Evolutionary conservation across 2,888 invertebrate genomes (phyloP), one percentile per base, ranked within the genome.

Genomic region (Apotomis capreana): DNA sequence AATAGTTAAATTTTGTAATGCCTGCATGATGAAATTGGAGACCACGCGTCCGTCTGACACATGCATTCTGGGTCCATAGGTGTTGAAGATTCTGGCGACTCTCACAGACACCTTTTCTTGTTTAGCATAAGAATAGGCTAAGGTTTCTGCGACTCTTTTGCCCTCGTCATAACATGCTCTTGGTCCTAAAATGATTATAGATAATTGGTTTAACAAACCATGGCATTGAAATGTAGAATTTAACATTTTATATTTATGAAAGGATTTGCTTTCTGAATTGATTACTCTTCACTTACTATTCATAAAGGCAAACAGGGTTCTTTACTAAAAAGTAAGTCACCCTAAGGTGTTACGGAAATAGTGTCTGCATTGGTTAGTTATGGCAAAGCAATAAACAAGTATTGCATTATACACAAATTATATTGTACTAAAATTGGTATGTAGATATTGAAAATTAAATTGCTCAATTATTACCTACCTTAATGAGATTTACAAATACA

Each of bases 81-180:
- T 99, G 88, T 99, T 99, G 89, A 99, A 99, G 80, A 99, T 99
- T 76, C 99, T 94, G 1, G 99, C 99, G 8, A 99, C 99, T 67
- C 99, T 94, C 0, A 99, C 98, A 59, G 97, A 95, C 40, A 99
- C 97, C 63, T 97, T 97, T 87, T 99, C 99, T 94, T 99, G 99
- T 84, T 99, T 98, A 13, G 98, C 97, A 89, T 99, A 99, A 0
- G 99, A 98, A 88, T 99, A 99, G 6, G 95, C 95, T 72, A 99
- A 93, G 0, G 99, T 98, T 90, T 99, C 99, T 0, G 99, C 97
- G 0, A 99, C 98, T 68, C 99, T 94, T 90, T 99, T 99, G n/a
- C 99, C 99, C 92, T 99, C 99, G 86, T 99, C 99, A 83, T 99
- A 99, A 89, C 99, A 99, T 0, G 99, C 98, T 72, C 99, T 94